Conservation (phyloP, 2,113 vertebrate species). For the Morphnarchus princeps region DNA sequence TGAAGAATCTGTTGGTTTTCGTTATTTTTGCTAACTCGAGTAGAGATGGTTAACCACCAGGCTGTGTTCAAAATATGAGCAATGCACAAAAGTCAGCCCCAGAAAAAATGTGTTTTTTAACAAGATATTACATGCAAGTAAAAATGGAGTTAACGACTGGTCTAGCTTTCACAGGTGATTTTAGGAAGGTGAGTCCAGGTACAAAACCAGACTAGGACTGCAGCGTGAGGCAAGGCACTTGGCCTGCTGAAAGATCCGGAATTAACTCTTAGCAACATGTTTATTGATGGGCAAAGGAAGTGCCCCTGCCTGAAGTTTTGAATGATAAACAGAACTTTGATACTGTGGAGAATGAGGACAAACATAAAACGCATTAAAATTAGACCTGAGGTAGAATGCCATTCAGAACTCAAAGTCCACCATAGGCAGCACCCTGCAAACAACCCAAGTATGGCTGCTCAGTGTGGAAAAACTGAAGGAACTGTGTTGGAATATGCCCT, state of each 20-base stretch:
- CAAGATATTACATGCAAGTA: neutral
- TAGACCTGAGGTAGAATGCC: neutral
- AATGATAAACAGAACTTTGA: neutral
- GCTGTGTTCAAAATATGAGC: neutral
- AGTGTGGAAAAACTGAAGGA: neutral
- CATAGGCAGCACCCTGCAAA: neutral
- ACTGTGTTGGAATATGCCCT: neutral
- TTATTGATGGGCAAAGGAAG: neutral
- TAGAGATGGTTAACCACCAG: neutral
- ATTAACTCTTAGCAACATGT: neutral
- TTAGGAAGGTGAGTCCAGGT: neutral
- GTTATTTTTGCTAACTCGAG: neutral
- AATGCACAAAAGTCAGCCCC: neutral
- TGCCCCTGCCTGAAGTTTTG: neutral
- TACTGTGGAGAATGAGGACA: neutral
- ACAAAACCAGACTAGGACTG: neutral
- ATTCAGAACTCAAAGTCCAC: neutral
- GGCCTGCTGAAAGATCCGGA: accelerated
- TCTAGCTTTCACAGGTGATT: neutral
- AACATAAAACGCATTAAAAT: neutral
- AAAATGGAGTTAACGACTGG: neutral
- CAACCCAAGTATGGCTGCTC: neutral
- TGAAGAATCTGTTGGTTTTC: neutral
- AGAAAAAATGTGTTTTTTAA: neutral
- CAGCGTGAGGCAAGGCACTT: neutral